These are phyloP conservation scores for Mesorhabditis spiculigera DNA, from an alignment of 2,888 invertebrate genomes.

Conservation along the genomic window DNA sequence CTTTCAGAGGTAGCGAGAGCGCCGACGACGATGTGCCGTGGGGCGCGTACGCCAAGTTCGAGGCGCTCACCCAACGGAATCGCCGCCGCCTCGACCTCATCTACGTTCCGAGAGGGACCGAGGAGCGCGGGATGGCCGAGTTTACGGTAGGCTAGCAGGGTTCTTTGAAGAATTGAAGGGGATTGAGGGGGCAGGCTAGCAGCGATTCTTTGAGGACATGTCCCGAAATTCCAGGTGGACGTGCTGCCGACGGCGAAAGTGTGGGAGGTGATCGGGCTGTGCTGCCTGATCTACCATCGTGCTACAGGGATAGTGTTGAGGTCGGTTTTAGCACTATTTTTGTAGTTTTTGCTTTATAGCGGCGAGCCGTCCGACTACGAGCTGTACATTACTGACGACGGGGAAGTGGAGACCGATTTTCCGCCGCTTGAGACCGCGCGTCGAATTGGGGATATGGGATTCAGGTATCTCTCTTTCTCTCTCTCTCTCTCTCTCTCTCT, in stretches of 20 bases:
- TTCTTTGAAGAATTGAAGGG: neutral
- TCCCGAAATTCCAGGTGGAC: constrained; percentile 11
- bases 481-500: too few species aligned
- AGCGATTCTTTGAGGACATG: neutral
- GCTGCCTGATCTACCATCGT: neutral
- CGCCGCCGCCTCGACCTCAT: neutral
- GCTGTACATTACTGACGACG: constrained; percentile 36
- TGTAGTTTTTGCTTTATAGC: constrained; percentile 13
- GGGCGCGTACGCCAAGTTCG: neutral
- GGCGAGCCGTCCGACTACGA: constrained; percentile 30
- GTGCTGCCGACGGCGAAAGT: constrained; percentile 22
- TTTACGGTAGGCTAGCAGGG: neutral
- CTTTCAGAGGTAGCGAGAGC: neutral
- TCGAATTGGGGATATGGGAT: constrained; percentile 30
- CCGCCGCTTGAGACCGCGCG: constrained; percentile 31
- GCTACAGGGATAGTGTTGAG: too few species aligned
- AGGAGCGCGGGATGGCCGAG: neutral
- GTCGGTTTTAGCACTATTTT: neutral
- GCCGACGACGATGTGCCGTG: neutral
- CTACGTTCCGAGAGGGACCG: constrained; percentile 1
- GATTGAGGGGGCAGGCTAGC: too few species aligned
- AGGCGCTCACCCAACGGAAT: neutral
- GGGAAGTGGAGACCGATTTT: constrained; percentile 34
- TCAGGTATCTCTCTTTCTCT: neutral
- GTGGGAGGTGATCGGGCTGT: constrained; percentile 25